Evolutionary conservation across 2,888 invertebrate genomes (phyloP), one percentile per base, ranked within the genome.

Genomic region (Coenonympha glycerion): DNA sequence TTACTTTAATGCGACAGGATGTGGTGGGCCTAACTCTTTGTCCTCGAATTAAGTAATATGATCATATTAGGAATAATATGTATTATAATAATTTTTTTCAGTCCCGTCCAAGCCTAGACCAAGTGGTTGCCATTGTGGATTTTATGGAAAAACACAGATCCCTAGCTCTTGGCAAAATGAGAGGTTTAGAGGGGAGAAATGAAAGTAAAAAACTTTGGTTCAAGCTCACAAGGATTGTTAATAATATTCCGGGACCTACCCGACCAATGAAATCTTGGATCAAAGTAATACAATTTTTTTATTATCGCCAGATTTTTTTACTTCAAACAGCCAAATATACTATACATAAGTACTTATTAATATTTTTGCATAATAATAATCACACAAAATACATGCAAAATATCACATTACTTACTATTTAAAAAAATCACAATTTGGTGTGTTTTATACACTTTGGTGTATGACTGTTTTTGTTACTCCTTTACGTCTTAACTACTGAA

Each of bases 211-310:
- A 76, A 53, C 67, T 86, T 3, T 87, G 86, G 86, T 68, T 76
- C 24, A 68, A 78, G 49, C 60, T 86, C 6, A 79, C 85, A 2
- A 71, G 76, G 49, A 71, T 76, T 39, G 76, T 85, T 3, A 87
- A 87, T 56, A 71, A 68, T 51, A 73, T 82, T 3, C 62, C 64
- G 1, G 87, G 87, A 3, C 85, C 85, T 1, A 82, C 78, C 4
- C 67, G 86, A 31, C 79, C 86, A 45, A 76, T 83, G 77, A 86
- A 86, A 49, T 85, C 84, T 52, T 87, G 87, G 87, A 72, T 85
- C 8, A 87, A 86, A 69, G 87, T 85, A 60, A 63, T 5, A 30
- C 13, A 13, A 4, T 2, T 30, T 30, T 1, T 30, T 30, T 30
- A 8, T n/a, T n/a, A n/a, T n/a, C n/a, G n/a, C n/a, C n/a, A n/a